A percentile compares a stretch with the other conserved stretches of the same genome.
phyloP scores from a whole-genome alignment of 2,888 invertebrate genomes.

The Amphipoea lucens region DNA sequence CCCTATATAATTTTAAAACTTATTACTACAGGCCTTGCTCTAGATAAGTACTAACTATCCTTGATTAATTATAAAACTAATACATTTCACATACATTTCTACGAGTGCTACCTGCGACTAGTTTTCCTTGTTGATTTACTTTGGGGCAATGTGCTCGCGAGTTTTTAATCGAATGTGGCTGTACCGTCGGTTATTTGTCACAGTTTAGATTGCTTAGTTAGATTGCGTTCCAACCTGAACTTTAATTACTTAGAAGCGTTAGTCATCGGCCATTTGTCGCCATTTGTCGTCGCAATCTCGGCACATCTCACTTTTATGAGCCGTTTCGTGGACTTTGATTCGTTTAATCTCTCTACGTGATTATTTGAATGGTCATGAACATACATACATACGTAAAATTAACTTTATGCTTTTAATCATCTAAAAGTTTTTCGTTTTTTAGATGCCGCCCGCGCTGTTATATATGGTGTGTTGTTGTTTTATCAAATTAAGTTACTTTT shows the following conservation, averaged over 20 bases:
- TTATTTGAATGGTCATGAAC: constrained; percentile 36
- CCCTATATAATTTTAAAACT: neutral
- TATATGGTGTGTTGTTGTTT: neutral
- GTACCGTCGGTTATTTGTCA: constrained; percentile 68
- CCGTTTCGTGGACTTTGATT: constrained; percentile 63
- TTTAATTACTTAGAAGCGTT: constrained; percentile 79
- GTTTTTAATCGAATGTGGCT: constrained; percentile 67
- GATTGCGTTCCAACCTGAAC: constrained; percentile 69
- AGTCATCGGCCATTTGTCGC: constrained; percentile 65
- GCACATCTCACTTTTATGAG: constrained; percentile 67
- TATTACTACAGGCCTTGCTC: neutral
- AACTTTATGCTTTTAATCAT: constrained; percentile 29
- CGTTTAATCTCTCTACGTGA: constrained; percentile 56
- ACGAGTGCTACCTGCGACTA: constrained; percentile 8
- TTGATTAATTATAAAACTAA: constrained; percentile 29
- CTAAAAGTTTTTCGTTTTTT: constrained; percentile 25
- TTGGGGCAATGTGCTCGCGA: constrained; percentile 36
- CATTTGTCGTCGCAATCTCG: constrained; percentile 59
- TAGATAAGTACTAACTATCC: constrained; percentile 9
- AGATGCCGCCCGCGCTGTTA: neutral
- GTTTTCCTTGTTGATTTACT: constrained; percentile 45
- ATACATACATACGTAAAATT: constrained; percentile 28
- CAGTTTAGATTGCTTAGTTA: constrained; percentile 73
- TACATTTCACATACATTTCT: too few species aligned
- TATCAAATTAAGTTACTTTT: neutral